Evolutionary conservation across 2,113 vertebrate genomes (phyloP), one percentile per base, ranked within the genome.

Genomic region (Leucopsar rothschildi): DNA sequence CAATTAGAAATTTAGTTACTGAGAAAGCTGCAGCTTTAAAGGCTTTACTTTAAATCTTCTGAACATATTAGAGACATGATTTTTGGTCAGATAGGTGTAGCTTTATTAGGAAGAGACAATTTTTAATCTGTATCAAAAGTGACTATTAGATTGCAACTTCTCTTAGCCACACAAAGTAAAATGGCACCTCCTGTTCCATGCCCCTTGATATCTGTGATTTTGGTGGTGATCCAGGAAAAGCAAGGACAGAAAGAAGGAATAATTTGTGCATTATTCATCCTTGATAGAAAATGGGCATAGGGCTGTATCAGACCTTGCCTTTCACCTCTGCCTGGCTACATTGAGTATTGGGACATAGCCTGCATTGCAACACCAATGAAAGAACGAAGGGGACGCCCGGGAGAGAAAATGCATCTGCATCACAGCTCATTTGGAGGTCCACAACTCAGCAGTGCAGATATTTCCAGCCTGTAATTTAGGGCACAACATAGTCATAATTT

Each of bases 391-490:
- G 44, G 60, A 77, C 1, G 0, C 5, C 53, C 33, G 16, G 31
- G 35, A 33, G 60, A 63, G 35, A 85, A 86, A 88, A 79, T 8
- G 52, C 5, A 3, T 70, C 63, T 75, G 85, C 68, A 70, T 53
- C 82, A 73, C 21, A 92, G 71, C 85, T 95, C 60, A 27, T 86
- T 22, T 42, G 70, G 81, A 92, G 93, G 69, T 69, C 84, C 31
- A 29, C 33, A 88, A 64, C 76, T 95, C 31, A 63, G 93, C 87
- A 90, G 19, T n/a, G 55, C 50, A 73, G 55, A 11, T 77, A 59
- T 53, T 72, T 86, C 55, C 75, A 92, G 68, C 49, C 93, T 92
- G 56, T 90, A 88, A 94, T 93, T 94, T 71, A 94, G 87, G 68
- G 47, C 37, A 81, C 44, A 70, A 86, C 35, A 28, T 0, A 69